Conservation (phyloP, 1,140 invertebrate species). For the Ptiloglossa arizonensis region DNA sequence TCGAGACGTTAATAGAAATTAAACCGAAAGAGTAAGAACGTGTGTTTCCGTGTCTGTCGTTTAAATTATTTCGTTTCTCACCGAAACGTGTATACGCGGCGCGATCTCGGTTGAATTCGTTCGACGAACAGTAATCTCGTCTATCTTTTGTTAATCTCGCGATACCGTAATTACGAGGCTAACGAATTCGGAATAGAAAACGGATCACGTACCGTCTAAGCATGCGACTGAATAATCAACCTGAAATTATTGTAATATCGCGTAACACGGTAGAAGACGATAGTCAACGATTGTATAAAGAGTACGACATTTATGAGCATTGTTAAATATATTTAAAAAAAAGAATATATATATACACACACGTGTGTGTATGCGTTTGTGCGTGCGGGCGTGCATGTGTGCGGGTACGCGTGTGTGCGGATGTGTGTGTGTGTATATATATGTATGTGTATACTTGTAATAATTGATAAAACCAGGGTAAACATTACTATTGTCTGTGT, state of each 20-base stretch:
- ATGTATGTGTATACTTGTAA: constrained; percentile 44
- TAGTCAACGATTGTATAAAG: constrained; percentile 48
- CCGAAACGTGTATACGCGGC: background rate
- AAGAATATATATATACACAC: constrained; percentile 1
- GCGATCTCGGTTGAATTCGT: background rate
- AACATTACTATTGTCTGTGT: constrained; percentile 54
- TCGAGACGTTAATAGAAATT: background rate
- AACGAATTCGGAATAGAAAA: background rate
- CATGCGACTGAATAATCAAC: constrained; percentile 71
- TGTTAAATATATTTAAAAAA: constrained; percentile 35
- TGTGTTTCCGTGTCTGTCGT: background rate
- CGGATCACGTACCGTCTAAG: constrained; percentile 53
- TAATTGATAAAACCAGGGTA: constrained; percentile 67
- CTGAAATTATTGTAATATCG: constrained; percentile 58
- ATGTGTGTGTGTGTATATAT: constrained; percentile 7
- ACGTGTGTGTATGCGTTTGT: background rate
- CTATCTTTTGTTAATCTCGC: no score
- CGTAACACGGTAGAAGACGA: constrained; percentile 26
- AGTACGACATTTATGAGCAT: constrained; percentile 41
- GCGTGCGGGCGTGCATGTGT: background rate
- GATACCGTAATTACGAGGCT: no score
- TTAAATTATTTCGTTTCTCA: background rate
- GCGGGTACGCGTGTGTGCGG: background rate
- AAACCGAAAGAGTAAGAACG: background rate
- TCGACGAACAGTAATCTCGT: background rate